A percentile compares a stretch with the other conserved stretches of the same genome.
phyloP scores from a whole-genome alignment of 2,113 vertebrate genomes.

The Cygnus atratus region DNA sequence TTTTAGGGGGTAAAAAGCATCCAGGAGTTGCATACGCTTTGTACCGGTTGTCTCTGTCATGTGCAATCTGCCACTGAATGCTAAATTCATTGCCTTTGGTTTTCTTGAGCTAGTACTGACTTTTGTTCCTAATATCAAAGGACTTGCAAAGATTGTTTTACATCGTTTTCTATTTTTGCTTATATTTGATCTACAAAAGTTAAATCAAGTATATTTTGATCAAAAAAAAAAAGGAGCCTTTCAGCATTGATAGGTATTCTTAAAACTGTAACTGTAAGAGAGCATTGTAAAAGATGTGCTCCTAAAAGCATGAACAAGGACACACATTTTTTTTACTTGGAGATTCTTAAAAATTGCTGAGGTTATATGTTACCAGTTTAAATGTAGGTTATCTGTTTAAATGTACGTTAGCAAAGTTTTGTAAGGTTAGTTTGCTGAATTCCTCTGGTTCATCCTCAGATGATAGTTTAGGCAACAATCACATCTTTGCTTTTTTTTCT shows the following conservation, averaged over 20 bases:
- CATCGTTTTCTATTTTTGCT: background rate
- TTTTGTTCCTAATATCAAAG: background rate
- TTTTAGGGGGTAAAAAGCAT: background rate
- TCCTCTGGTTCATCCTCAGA: background rate
- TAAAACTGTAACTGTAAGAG: background rate
- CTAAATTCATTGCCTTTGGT: background rate
- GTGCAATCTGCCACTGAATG: background rate
- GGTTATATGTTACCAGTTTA: background rate
- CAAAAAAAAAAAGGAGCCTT: background rate
- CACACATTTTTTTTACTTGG: accelerated
- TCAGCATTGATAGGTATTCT: background rate
- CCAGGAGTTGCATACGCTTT: background rate
- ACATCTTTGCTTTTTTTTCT: background rate
- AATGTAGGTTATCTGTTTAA: background rate
- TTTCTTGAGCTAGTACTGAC: background rate
- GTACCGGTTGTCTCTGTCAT: background rate
- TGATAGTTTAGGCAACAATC: background rate
- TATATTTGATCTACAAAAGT: background rate
- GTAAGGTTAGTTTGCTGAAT: background rate
- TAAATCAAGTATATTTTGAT: background rate
- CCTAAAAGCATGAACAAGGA: background rate
- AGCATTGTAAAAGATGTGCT: background rate
- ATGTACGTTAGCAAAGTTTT: background rate
- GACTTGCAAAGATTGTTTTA: background rate
- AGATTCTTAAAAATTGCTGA: background rate